These are phyloP conservation scores for Thaumatotibia leucotreta DNA, from an alignment of 1,140 invertebrate genomes.

Conservation along the genomic window DNA sequence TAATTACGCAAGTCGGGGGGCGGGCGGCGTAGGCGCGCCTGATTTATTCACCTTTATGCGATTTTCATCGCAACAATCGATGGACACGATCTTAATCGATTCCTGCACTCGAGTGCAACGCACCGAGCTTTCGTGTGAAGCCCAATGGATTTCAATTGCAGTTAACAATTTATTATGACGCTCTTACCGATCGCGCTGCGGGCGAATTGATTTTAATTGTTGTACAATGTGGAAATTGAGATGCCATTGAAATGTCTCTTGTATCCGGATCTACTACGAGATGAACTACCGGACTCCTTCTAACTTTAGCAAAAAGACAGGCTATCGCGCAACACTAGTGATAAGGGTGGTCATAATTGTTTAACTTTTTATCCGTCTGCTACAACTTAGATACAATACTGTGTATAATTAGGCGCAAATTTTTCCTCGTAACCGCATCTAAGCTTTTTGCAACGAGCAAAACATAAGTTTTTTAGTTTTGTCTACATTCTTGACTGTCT, in stretches of 20 bases:
- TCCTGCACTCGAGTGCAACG: neutral
- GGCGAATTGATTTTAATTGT: neutral
- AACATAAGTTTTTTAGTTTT: neutral
- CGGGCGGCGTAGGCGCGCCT: slow-evolving; percentile 35
- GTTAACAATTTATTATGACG: slow-evolving; percentile 14
- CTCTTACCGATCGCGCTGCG: neutral
- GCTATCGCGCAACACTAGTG: too few relatives aligned
- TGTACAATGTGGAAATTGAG: neutral
- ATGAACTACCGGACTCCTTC: too few relatives aligned
- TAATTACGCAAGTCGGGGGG: slow-evolving; percentile 32
- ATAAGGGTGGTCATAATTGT: too few relatives aligned
- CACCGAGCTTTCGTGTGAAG: slow-evolving; percentile 15
- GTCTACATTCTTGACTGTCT: too few relatives aligned
- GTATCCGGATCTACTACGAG: too few relatives aligned
- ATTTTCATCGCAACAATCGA: slow-evolving; percentile 29
- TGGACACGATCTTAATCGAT: slow-evolving; percentile 17
- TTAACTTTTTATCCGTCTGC: neutral
- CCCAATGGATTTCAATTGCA: slow-evolving; percentile 9
- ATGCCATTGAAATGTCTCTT: neutral
- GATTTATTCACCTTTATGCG: slow-evolving; percentile 38
- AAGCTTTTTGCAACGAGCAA: neutral
- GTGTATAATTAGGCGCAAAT: neutral
- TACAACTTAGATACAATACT: neutral
- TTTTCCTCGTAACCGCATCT: neutral
- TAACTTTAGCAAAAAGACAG: too few relatives aligned